Percentiles rank a stretch among this genome's conserved stretches.
Evolutionary conservation across 2,888 invertebrate species (phyloP).

Genomic region (Hypena proboscidalis): DNA sequence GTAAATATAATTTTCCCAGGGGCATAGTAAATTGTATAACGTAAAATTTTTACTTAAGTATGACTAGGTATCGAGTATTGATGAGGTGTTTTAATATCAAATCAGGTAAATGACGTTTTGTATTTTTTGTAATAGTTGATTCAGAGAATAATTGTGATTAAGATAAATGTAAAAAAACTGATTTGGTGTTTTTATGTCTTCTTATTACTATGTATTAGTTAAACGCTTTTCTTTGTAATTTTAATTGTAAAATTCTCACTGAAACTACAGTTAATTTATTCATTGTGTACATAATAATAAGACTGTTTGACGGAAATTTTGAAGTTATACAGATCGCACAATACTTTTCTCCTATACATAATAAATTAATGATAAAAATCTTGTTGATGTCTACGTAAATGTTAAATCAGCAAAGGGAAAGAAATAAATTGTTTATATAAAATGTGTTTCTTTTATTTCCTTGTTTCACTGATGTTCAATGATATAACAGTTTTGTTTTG

Average conservation of each 20-base stretch:
- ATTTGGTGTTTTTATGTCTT: constrained; percentile 21
- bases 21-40: constrained; percentile 26
- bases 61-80: constrained; percentile 25
- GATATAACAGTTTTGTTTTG: no score
- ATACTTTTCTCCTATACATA: constrained; percentile 68
- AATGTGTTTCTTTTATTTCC: constrained; percentile 40
- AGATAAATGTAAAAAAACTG: constrained; percentile 10
- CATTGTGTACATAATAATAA: constrained; percentile 60
- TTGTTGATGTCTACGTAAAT: constrained; percentile 68
- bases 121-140: constrained; percentile 61
- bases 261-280: constrained; percentile 35
- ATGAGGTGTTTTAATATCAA: constrained; percentile 31
- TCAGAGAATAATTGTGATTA: constrained; percentile 22
- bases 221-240: constrained; percentile 19
- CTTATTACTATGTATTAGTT: constrained; percentile 20
- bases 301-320: constrained; percentile 68
- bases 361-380: constrained; percentile 50
- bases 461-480: constrained; percentile 3
- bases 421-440: constrained; percentile 64
- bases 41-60: constrained; percentile 37
- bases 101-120: constrained; percentile 47
- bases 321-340: constrained; percentile 69
- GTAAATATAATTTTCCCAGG: constrained; percentile 38
- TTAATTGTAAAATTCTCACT: constrained; percentile 25
- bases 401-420: constrained; percentile 57